Conservation (phyloP, 2,888 invertebrate species). For the Psococerastis gibbosa region DNA sequence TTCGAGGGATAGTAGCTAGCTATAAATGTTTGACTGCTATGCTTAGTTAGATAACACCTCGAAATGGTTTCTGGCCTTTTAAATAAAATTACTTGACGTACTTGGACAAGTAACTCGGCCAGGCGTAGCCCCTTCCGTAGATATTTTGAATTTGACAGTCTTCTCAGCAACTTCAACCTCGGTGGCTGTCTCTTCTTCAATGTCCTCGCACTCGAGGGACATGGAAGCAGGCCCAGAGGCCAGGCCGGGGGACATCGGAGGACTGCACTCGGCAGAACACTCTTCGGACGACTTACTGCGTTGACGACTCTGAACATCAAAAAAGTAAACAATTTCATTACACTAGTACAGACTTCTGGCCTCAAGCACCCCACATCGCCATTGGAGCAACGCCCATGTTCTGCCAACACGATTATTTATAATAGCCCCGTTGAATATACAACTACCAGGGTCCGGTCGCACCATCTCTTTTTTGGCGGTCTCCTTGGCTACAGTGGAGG, state of each 20-base stretch:
- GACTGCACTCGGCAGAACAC: constrained; percentile 6
- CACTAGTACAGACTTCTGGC: no score
- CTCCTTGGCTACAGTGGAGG: no score
- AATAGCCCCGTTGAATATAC: no score
- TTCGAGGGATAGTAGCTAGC: no score
- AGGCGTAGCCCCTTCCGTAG: constrained; percentile 39
- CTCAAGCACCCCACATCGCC: no score
- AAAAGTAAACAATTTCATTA: no score
- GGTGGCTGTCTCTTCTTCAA: constrained; percentile 38
- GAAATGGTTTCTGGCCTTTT: constrained; percentile 47
- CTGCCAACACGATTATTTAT: no score
- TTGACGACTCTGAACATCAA: constrained; percentile 6
- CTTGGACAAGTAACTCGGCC: constrained; percentile 40
- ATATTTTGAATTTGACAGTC: constrained; percentile 54
- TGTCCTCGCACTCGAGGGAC: constrained; percentile 19
- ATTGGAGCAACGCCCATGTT: no score
- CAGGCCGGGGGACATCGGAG: not conserved
- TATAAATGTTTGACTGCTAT: no score
- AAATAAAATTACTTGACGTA: not conserved
- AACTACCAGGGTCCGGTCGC: no score
- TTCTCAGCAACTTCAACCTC: constrained; percentile 51
- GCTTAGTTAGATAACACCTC: constrained; percentile 28
- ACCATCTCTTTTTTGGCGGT: no score
- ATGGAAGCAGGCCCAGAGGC: constrained; percentile 13
- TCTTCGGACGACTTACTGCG: constrained; percentile 9